Percentiles rank a stretch among this genome's conserved stretches.
phyloP scores from a whole-genome alignment of 2,888 invertebrate species.

The Artemia sinica region DNA sequence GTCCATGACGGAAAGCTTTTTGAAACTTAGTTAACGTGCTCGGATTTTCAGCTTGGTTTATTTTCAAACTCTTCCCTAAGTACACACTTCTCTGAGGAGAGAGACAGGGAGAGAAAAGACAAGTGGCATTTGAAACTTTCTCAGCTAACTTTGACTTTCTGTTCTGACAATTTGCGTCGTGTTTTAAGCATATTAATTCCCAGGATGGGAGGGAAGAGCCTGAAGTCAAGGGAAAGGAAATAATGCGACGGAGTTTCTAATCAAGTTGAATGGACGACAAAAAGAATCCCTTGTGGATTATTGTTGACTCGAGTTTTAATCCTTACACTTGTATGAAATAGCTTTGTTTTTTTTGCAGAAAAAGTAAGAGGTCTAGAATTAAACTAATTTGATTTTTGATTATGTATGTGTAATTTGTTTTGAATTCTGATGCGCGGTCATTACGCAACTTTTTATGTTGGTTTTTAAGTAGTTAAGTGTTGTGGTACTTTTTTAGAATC shows the following conservation, averaged over 20 bases:
- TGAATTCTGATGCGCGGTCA: no score
- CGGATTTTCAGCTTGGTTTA: constrained; percentile 6
- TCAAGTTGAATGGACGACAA: neutral
- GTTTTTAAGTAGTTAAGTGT: no score
- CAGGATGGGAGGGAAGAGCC: neutral
- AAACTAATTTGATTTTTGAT: no score
- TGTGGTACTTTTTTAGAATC: no score
- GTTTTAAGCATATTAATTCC: neutral
- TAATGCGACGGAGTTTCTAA: neutral
- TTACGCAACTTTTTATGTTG: no score
- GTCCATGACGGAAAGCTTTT: no score
- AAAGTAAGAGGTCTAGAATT: no score
- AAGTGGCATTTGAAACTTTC: constrained; percentile 10
- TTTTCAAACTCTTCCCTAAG: neutral
- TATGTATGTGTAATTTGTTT: no score
- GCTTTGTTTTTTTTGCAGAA: no score
- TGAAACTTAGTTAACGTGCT: constrained; percentile 1
- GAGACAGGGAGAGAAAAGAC: neutral
- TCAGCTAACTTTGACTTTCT: constrained; percentile 7
- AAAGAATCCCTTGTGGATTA: neutral
- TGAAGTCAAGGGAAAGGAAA: neutral
- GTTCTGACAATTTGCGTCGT: neutral
- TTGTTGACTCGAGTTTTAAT: no score
- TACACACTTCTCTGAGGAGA: neutral
- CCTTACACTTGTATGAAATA: no score